Percentiles rank a stretch among this genome's conserved stretches.
These are phyloP conservation scores for Lamellibrachia columna DNA, from an alignment of 2,888 invertebrate species.

Conservation along the genomic window DNA sequence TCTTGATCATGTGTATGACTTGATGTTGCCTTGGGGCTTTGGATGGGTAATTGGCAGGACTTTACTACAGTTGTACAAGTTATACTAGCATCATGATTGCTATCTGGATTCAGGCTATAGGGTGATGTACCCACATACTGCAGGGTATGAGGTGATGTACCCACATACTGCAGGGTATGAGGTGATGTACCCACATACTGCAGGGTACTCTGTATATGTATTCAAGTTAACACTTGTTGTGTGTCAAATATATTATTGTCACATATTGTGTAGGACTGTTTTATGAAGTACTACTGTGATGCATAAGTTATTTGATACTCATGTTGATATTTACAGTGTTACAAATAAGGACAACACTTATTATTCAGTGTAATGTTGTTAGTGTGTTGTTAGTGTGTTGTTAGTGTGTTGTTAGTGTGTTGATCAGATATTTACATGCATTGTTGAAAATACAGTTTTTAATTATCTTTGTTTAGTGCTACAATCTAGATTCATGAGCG, in stretches of 20 bases:
- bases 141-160: no score
- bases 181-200: no score
- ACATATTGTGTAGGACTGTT: not conserved
- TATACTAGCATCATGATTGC: no score
- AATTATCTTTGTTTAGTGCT: not conserved
- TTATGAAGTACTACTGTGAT: not conserved
- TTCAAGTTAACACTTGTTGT: not conserved
- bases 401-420: not conserved
- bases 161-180: no score
- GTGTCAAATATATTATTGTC: not conserved
- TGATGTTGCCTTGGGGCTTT: no score
- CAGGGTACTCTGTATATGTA: not conserved
- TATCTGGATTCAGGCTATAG: no score
- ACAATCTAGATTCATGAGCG: not conserved
- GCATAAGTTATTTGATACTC: not conserved
- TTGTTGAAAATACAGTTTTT: not conserved
- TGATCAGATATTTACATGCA: not conserved
- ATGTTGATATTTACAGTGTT: not conserved
- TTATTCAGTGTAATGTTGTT: not conserved
- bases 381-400: not conserved
- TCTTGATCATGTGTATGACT: no score
- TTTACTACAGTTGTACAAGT: no score
- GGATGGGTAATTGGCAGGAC: no score
- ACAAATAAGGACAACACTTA: not conserved
- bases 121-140: no score